Evolutionary conservation across 2,113 vertebrate species (phyloP), one percentile per base, ranked within the genome.

Genomic region (Seriola aureovittata): DNA sequence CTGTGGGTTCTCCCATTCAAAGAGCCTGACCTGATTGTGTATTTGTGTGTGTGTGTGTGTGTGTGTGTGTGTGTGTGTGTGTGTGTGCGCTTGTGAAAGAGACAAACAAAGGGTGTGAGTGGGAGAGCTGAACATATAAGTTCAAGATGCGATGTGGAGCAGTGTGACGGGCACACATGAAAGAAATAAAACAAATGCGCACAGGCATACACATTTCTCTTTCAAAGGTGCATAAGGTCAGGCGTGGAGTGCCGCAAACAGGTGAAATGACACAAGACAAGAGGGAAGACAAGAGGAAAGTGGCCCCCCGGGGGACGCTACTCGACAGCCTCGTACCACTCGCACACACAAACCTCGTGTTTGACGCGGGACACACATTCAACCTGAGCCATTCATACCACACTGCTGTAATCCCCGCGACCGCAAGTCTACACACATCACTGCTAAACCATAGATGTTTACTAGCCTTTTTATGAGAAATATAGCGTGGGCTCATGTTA

Each of bases 1-100:
- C 84, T 78, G 79, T 84, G 82, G 84, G 81, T 84, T 80, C 72
- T 70, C 58, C 52, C 48, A 64, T 81, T 85, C 83, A 85, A 78
- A 90, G 74, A 86, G 71, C 83, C 58, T 74, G 87, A 83, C 77
- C 84, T 25, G 81, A 69, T 55, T 80, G 55, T 81, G 72, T 73
- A 57, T 69, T 36, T 58, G 19, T 29, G 36, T 63, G 72, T 36
- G 44, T 21, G 11, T 64, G 59, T 48, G 63, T 58, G 29, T 32
- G 21, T 29, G 59, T 60, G 74, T 55, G 57, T 65, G 29, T 21
- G 14, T 29, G 34, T 36, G 34, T 36, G 29, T 32, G 21, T 29
- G 59, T 60, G 74, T 55, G 57, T 65, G 29, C 14, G 14, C n/a
- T 5, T 36, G 34, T 40, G 32, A 38, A 55, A 55, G 12, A 32